Evolutionary conservation across 2,113 vertebrate species (phyloP), one percentile per base, ranked within the genome.

Genomic region (Equus przewalskii): DNA sequence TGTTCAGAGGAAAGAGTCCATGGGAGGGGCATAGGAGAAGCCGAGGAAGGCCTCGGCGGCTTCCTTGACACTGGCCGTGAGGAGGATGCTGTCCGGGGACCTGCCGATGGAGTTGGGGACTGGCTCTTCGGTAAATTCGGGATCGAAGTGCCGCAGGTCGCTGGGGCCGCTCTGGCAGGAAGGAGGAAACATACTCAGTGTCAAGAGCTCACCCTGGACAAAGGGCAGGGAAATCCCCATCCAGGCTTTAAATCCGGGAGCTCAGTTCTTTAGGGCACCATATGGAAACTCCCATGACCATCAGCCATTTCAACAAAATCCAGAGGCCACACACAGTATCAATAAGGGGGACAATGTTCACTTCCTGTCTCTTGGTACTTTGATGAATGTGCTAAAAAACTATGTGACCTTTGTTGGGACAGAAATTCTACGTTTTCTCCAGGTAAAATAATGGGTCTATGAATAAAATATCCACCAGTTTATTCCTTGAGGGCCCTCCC

Each of bases 61-160:
- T 96, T 99, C 99, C 97, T 99, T 99, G 98, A 99, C 99, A 0
- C 99, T 99, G 98, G 99, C 99, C 0, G 99, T 99, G 98, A 99
- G 99, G 15, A 99, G 99, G 78, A 99, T 99, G 96, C 99, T 99
- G 98, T 99, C 99, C 0, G 99, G 99, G 26, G 99, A 99, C 95
- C 99, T 99, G 97, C 99, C 99, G 0, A 99, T 99, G 94, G 99
- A 99, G 98, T 94, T 99, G 81, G 99, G 99, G 90, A 99, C 99
- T 0, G 99, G 99, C 97, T 99, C 99, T 16, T 99, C 99, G 3
- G 99, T 99, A 93, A 99, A 99, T 99, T 99, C 99, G 0, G 99
- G 99, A 97, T 99, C 99, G 49, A 99, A 99, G 99, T 99, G 99
- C 88, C 99, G 98, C 96, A 99, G 98, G 98, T 99, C 99, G 16